These are phyloP conservation scores for Synergus japonicus DNA, from an alignment of 2,888 invertebrate species.

Conservation along the genomic window DNA sequence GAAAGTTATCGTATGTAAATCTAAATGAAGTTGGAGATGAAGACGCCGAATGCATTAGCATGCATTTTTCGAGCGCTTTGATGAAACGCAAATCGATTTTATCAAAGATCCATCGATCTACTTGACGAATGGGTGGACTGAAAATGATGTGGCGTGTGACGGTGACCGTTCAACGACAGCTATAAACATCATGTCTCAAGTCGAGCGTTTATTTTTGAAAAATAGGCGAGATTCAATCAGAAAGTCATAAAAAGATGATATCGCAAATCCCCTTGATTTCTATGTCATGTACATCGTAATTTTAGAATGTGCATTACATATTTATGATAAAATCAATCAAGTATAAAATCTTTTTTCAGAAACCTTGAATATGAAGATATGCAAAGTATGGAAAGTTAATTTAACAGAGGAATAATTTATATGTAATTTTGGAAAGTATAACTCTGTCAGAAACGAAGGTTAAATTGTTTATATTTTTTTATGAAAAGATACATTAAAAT, in stretches of 20 bases:
- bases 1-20: constrained; percentile 11
- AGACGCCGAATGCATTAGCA: background rate
- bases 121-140: background rate
- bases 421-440: background rate
- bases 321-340: background rate
- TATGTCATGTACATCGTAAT: background rate
- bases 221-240: background rate
- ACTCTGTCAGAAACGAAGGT: background rate
- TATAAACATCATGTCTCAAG: background rate
- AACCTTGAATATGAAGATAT: background rate
- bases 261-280: background rate
- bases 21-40: background rate
- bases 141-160: background rate
- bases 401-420: no score
- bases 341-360: background rate
- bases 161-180: background rate
- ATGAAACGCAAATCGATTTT: background rate
- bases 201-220: background rate
- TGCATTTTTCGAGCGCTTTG: background rate
- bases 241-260: background rate
- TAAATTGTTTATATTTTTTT: background rate
- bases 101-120: background rate
- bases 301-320: background rate
- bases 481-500: background rate
- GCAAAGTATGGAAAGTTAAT: no score